These are phyloP conservation scores for Acanthisitta chloris DNA, from an alignment of 2,113 vertebrate species.

Conservation along the genomic window DNA sequence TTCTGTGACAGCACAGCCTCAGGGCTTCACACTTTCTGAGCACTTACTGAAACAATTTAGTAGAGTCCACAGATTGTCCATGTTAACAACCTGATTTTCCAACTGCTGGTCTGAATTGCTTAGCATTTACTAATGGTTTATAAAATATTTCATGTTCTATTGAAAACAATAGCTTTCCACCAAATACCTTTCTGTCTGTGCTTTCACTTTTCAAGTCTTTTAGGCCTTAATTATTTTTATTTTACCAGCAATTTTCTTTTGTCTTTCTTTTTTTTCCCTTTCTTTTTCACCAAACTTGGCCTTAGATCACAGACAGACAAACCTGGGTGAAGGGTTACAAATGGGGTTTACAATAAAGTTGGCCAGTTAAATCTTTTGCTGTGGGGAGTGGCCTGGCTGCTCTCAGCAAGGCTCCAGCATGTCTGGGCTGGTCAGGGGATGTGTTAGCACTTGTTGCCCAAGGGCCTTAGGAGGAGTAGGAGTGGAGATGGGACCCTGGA, in stretches of 20 bases:
- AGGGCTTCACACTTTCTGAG: not conserved
- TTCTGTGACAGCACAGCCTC: not conserved
- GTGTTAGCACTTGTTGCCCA: too few species aligned
- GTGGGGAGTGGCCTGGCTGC: too few species aligned
- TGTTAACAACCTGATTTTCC: not conserved
- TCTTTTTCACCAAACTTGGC: not conserved
- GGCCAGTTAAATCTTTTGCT: not conserved
- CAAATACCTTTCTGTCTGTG: not conserved
- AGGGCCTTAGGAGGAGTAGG: too few species aligned
- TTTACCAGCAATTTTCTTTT: not conserved
- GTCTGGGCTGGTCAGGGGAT: too few species aligned
- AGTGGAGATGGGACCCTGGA: too few species aligned
- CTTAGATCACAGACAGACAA: not conserved
- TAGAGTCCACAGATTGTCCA: too few species aligned
- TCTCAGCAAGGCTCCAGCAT: too few species aligned
- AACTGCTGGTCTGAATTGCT: not conserved
- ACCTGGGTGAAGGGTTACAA: not conserved
- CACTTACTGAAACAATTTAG: not conserved
- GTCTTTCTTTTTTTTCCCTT: accelerated
- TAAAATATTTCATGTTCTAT: not conserved
- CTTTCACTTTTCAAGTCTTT: not conserved
- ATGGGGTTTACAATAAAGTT: not conserved
- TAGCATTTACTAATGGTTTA: not conserved
- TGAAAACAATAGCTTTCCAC: not conserved
- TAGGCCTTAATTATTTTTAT: not conserved